Conservation (phyloP, 1,140 invertebrate species). For the Leptinotarsa undecemlineata region DNA sequence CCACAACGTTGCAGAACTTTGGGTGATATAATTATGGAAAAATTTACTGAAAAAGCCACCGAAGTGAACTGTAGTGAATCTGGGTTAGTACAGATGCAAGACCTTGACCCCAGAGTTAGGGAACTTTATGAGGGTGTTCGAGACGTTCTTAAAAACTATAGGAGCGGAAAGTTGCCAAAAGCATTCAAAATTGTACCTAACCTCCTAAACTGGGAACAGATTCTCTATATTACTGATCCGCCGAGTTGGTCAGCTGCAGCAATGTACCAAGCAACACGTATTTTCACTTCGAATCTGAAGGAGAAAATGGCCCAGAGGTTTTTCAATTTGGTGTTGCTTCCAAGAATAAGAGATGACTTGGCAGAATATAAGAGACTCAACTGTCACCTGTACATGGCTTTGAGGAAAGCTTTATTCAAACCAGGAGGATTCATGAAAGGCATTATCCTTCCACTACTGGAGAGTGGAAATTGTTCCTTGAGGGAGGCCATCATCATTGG, state of each 20-base stretch:
- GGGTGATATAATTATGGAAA: constrained; percentile 90
- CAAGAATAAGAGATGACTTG: constrained; percentile 93
- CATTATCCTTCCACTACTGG: constrained; percentile 49
- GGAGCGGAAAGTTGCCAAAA: constrained; percentile 96
- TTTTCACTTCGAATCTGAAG: constrained; percentile 95
- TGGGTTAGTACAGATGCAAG: constrained; percentile 70
- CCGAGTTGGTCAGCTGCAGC: constrained; percentile 88
- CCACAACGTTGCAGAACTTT: constrained; percentile 68
- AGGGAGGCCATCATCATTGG: constrained; percentile 94
- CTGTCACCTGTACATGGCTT: constrained; percentile 94
- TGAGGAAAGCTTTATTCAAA: constrained; percentile 93
- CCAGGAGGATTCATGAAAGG: constrained; percentile 99
- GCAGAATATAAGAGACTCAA: constrained; percentile 94
- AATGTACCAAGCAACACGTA: constrained; percentile 92
- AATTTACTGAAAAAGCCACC: constrained; percentile 90
- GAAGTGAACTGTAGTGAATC: constrained; percentile 87
- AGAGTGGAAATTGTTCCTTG: constrained; percentile 89
- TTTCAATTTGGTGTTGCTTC: constrained; percentile 91
- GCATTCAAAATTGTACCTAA: constrained; percentile 96
- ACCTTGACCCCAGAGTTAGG: constrained; percentile 77
- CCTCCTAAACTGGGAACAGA: constrained; percentile 95
- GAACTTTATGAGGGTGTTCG: constrained; percentile 88
- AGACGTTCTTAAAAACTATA: constrained; percentile 84
- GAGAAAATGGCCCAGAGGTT: constrained; percentile 97
- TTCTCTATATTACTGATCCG: constrained; percentile 86